Conservation (phyloP, 2,888 invertebrate species). For the Podotricha telesiphe region DNA sequence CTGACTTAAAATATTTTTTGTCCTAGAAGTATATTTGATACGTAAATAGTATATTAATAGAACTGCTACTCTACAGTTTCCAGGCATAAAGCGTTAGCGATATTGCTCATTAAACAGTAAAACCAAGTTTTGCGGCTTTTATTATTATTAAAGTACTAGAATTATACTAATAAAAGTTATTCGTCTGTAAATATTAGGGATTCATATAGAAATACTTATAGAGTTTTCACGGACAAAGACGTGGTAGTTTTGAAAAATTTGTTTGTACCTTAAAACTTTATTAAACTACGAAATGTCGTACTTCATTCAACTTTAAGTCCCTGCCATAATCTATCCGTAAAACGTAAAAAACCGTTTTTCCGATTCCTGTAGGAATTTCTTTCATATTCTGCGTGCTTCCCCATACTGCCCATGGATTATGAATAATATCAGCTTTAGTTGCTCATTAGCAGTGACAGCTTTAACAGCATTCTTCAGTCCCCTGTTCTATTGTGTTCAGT, state of each 20-base stretch:
- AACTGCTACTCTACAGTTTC: neutral
- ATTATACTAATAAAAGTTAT: conserved; percentile 12
- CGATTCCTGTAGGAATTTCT: no score
- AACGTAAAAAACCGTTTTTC: no score
- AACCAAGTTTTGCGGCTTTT: conserved; percentile 15
- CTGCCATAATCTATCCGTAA: no score
- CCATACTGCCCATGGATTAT: no score
- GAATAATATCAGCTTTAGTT: no score
- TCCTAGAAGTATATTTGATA: neutral
- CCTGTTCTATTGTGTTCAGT: no score
- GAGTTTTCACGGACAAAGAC: neutral
- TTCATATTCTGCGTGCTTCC: no score
- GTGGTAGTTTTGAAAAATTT: neutral
- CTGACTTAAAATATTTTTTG: no score
- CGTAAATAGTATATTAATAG: neutral
- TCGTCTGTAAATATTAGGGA: neutral
- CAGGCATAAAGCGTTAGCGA: conserved; percentile 2
- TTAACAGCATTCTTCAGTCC: no score
- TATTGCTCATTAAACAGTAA: conserved; percentile 14
- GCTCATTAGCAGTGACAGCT: no score
- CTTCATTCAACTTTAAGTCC: no score
- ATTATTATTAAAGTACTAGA: conserved; percentile 12
- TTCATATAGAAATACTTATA: neutral
- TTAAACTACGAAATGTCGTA: neutral
- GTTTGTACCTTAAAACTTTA: neutral